Conservation (phyloP, 2,888 invertebrate genomes). For the Druceiella hillmani region DNA sequence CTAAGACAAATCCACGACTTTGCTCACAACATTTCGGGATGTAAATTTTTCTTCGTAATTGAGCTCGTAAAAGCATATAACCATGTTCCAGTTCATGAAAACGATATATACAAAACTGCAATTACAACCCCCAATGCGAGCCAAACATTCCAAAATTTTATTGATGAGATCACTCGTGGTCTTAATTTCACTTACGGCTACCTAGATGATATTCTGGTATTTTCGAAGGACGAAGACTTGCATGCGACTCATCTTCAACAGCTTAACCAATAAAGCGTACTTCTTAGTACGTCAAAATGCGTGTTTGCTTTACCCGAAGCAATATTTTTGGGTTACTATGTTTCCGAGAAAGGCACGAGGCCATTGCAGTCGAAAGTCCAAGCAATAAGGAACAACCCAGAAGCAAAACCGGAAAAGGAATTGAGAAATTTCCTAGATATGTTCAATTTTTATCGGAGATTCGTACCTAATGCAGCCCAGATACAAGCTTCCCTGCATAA, state of each 20-base stretch:
- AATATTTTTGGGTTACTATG: slow-evolving; percentile 19
- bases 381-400: slow-evolving; percentile 22
- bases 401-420: slow-evolving; percentile 24
- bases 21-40: slow-evolving; percentile 18
- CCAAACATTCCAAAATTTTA: slow-evolving; percentile 30
- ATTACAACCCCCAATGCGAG: slow-evolving; percentile 29
- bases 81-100: slow-evolving; percentile 28
- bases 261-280: slow-evolving; percentile 23
- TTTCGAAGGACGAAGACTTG: slow-evolving; percentile 19
- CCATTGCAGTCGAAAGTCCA: slow-evolving; percentile 26
- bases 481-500: slow-evolving; percentile 25
- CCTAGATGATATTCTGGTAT: slow-evolving; percentile 26
- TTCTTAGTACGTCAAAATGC: slow-evolving; percentile 23
- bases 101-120: slow-evolving; percentile 28
- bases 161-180: slow-evolving; percentile 24
- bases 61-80: slow-evolving; percentile 29
- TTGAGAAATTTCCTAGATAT: slow-evolving; percentile 28
- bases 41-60: slow-evolving; percentile 23
- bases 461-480: slow-evolving; percentile 26
- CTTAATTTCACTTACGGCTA: slow-evolving; percentile 27
- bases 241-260: slow-evolving; percentile 23
- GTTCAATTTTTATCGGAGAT: slow-evolving; percentile 29
- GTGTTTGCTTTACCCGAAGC: slow-evolving; percentile 19
- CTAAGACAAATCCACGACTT: slow-evolving; percentile 28
- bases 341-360: slow-evolving; percentile 15